These are phyloP conservation scores for Centruroides sculpturatus DNA, from an alignment of 1,140 invertebrate genomes.

Conservation along the genomic window DNA sequence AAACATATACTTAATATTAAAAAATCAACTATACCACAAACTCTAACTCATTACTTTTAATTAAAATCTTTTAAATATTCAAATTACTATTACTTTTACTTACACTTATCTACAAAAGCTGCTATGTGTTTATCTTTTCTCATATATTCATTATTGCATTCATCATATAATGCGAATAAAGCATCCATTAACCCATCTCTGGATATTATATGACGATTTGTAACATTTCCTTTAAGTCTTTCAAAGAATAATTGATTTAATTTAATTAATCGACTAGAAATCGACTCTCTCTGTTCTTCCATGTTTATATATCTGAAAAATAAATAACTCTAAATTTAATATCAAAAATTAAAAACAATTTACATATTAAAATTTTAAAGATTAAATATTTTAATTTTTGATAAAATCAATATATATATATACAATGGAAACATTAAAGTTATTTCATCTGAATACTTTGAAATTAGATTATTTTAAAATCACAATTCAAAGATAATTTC, in stretches of 20 bases:
- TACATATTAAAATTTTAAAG: too few relatives aligned
- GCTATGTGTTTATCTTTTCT: slow-evolving; percentile 54
- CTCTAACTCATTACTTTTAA: not conserved
- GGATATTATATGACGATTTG: slow-evolving; percentile 5
- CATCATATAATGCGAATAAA: slow-evolving; percentile 57
- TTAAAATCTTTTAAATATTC: not conserved
- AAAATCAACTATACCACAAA: not conserved
- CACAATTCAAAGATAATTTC: too few relatives aligned
- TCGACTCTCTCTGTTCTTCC: slow-evolving; percentile 5
- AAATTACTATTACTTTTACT: slow-evolving; percentile 24
- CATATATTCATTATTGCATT: slow-evolving; percentile 54
- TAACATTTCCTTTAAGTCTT: slow-evolving; percentile 4
- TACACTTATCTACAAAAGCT: slow-evolving; percentile 60
- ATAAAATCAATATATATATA: too few relatives aligned
- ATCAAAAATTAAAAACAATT: too few relatives aligned
- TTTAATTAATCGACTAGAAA: slow-evolving; percentile 9
- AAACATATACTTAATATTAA: too few relatives aligned
- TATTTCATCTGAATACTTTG: too few relatives aligned
- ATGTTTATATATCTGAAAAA: too few relatives aligned
- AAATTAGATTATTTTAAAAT: too few relatives aligned
- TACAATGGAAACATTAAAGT: too few relatives aligned
- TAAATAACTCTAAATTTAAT: too few relatives aligned
- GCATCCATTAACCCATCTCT: slow-evolving; percentile 53
- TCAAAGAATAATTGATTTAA: slow-evolving; percentile 16
- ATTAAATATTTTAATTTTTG: too few relatives aligned